Evolutionary conservation across 2,113 vertebrate genomes (phyloP), one percentile per base, ranked within the genome.

Genomic region (Orientallactaga bullata): DNA sequence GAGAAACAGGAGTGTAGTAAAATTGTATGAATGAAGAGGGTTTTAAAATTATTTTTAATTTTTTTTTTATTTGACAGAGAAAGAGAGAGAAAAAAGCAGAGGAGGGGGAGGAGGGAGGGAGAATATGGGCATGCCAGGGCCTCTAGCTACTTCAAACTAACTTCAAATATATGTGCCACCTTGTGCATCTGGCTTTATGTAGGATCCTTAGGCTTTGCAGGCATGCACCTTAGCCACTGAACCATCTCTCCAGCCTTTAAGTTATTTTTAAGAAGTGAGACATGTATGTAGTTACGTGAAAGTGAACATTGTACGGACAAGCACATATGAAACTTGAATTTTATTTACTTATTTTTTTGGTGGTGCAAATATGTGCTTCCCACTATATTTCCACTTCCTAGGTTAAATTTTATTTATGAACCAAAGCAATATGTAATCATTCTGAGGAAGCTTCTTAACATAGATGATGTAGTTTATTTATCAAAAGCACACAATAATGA

Each of bases 341-440:
- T 72, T 32, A 61, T 47, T 66, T 77, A 21, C 51, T 72, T 35
- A 82, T 47, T 68, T 42, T 15, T 16, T 80, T 81, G 15, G 28
- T 72, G 17, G n/a, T 85, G 7, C 2, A 17, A 12, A 61, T 35
- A 39, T 74, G 18, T 35, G 39, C 15, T 73, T 21, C 3, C 32
- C 39, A 88, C 10, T 77, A 37, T 76, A 13, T 30, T 35, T 30
- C 24, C 23, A 77, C 5, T 3, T 18, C 60, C 35, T 76, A 47
- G 12, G 28, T 77, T 91, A 91, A 82, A 76, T 91, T 88, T 85
- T 82, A 42, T 66, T 55, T 42, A 63, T 77, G 55, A 94, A 91
- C 9, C 21, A 78, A 91, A 78, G 28, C 20, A 77, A 81, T 55
- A 81, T 88, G 23, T 23, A 86, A 18, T 86, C 24, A 89, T 63